These are phyloP conservation scores for Acronicta leporina DNA, from an alignment of 2,888 invertebrate genomes.

Conservation along the genomic window DNA sequence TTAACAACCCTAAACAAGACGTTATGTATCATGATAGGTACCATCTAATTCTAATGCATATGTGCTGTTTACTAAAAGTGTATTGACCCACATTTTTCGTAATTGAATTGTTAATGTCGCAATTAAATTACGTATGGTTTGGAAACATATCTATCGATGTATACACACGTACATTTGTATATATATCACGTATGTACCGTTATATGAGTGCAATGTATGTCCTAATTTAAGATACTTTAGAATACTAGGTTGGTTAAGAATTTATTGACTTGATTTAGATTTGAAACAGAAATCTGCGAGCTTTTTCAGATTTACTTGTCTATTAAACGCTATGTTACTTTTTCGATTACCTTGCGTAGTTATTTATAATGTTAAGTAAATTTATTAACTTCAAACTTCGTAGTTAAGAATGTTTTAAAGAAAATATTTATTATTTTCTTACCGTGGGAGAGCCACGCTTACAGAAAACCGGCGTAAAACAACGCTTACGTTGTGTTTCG, in stretches of 20 bases:
- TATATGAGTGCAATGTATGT: neutral
- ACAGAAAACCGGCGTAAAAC: no score
- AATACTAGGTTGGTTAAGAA: neutral
- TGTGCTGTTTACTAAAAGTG: conserved; percentile 23
- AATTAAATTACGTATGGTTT: conserved; percentile 64
- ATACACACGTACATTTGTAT: conserved; percentile 34
- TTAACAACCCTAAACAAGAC: conserved; percentile 9
- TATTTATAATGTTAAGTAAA: no score
- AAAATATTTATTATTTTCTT: no score
- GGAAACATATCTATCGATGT: conserved; percentile 47
- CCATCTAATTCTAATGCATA: conserved; percentile 28
- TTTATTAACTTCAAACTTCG: no score
- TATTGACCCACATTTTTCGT: conserved; percentile 48
- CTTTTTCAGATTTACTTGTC: neutral
- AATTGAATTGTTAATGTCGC: conserved; percentile 64
- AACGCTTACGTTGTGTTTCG: no score
- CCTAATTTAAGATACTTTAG: neutral
- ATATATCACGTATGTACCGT: conserved; percentile 21
- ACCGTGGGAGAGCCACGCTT: no score
- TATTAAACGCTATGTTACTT: no score
- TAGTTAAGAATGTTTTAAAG: no score
- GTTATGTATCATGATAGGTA: conserved; percentile 2
- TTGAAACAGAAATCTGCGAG: neutral
- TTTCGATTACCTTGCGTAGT: no score
- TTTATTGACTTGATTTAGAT: neutral